These are phyloP conservation scores for Sesia apiformis DNA, from an alignment of 2,888 invertebrate genomes.

Conservation along the genomic window DNA sequence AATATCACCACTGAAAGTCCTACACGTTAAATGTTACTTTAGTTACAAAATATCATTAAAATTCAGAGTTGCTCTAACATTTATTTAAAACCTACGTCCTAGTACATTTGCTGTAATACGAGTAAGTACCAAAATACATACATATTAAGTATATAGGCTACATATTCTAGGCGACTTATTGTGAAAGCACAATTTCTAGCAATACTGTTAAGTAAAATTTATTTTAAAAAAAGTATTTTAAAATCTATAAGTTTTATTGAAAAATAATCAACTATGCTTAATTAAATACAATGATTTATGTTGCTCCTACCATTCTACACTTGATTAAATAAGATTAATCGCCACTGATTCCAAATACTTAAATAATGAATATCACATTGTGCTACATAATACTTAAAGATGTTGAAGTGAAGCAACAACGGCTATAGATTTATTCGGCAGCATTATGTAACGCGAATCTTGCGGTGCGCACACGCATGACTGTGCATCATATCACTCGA, in stretches of 20 bases:
- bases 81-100: background rate
- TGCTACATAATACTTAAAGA: constrained; percentile 43
- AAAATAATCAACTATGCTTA: background rate
- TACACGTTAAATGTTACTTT: constrained; percentile 11
- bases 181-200: constrained; percentile 33
- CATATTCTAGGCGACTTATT: constrained; percentile 40
- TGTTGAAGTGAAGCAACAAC: constrained; percentile 38
- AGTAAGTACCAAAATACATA: constrained; percentile 18
- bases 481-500: constrained; percentile 8
- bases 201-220: background rate
- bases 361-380: constrained; percentile 61
- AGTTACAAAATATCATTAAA: background rate
- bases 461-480: constrained; percentile 1
- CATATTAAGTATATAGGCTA: constrained; percentile 39
- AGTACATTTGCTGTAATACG: constrained; percentile 18
- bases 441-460: constrained; percentile 16
- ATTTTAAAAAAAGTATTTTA: background rate
- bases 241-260: background rate
- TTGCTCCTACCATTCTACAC: background rate
- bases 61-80: background rate
- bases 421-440: constrained; percentile 27
- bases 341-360: constrained; percentile 13
- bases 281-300: background rate
- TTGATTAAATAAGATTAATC: background rate
- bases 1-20: constrained; percentile 55